These are phyloP conservation scores for Aulostomus chinensis DNA, from an alignment of 2,797 vertebrate species.

Conservation along the genomic window DNA sequence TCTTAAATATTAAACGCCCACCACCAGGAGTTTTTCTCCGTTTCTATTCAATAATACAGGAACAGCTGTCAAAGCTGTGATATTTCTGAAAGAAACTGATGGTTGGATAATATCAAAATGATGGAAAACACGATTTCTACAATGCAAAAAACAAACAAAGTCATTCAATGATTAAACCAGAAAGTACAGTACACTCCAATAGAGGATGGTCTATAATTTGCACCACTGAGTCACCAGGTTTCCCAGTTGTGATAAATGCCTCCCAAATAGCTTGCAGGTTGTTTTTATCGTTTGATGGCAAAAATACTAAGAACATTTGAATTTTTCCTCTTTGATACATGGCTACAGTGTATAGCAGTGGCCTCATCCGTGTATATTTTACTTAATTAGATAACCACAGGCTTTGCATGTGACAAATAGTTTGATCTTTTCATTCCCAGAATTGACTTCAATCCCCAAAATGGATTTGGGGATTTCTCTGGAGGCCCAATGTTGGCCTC, in stretches of 20 bases:
- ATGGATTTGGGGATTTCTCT: conserved; percentile 64
- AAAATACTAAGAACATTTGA: neutral
- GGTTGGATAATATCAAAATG: conserved; percentile 25
- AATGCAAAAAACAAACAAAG: too few relatives aligned
- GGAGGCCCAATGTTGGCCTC: conserved; percentile 66
- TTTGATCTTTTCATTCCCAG: conserved; percentile 68
- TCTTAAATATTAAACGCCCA: conserved; percentile 79
- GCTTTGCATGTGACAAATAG: conserved; percentile 52
- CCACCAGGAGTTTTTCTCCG: conserved; percentile 72
- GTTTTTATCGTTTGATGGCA: too few relatives aligned
- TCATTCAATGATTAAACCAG: too few relatives aligned
- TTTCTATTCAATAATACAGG: conserved; percentile 70
- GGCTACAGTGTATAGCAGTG: neutral
- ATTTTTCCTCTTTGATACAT: neutral
- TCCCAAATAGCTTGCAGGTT: too few relatives aligned
- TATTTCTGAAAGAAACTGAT: conserved; percentile 40
- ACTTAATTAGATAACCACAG: conserved; percentile 51
- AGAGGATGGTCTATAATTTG: too few relatives aligned
- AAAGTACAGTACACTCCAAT: too few relatives aligned
- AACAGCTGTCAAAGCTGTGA: conserved; percentile 40
- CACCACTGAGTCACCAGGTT: too few relatives aligned
- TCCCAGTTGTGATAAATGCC: too few relatives aligned
- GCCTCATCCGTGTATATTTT: conserved; percentile 27
- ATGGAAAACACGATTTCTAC: conserved; percentile 21
- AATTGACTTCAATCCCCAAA: conserved; percentile 71